Conservation (phyloP, 2,113 vertebrate species). For the Balaenoptera acutorostrata region DNA sequence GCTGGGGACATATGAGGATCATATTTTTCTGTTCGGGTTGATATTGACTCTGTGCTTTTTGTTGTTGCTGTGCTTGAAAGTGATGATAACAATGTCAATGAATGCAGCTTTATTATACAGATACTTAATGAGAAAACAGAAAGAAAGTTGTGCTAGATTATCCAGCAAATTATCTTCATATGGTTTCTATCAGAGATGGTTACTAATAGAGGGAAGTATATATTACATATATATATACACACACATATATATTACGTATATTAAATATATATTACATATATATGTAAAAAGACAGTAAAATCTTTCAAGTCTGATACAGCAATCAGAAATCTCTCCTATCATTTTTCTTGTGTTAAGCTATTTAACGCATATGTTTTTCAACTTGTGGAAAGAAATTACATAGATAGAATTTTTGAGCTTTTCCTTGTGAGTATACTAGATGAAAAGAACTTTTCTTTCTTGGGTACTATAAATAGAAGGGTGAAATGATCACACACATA, state of each 20-base stretch:
- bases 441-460: background rate
- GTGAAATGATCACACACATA: background rate
- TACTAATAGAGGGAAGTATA: background rate
- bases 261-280: background rate
- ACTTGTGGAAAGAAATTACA: background rate
- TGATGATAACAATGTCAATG: too few relatives aligned
- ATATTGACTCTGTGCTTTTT: background rate
- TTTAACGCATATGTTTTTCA: background rate
- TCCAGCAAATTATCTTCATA: background rate
- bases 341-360: background rate
- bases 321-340: background rate
- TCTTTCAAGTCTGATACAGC: background rate
- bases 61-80: background rate
- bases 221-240: background rate
- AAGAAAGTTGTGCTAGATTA: background rate
- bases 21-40: background rate
- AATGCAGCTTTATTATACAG: background rate
- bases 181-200: background rate
- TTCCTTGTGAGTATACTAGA: background rate
- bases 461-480: background rate
- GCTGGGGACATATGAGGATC: background rate
- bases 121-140: background rate
- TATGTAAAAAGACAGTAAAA: background rate
- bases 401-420: background rate
- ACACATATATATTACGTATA: background rate